A percentile compares a stretch with the other conserved stretches of the same genome.
Evolutionary conservation across 2,888 invertebrate species (phyloP).

Genomic region (Saturnia pavonia): DNA sequence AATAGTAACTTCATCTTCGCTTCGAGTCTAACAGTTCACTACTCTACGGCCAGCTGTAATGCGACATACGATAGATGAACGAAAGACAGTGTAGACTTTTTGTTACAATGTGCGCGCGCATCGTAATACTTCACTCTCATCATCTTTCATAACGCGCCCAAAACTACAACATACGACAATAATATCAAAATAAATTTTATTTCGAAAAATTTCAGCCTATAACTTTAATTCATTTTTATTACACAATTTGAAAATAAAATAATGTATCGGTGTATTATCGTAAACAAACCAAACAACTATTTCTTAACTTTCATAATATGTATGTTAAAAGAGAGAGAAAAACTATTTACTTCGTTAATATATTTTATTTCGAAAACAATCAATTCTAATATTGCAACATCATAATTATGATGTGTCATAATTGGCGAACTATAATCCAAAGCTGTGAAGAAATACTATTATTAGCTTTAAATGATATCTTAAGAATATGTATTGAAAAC

Average conservation of each 20-base stretch:
- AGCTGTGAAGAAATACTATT: background rate
- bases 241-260: background rate
- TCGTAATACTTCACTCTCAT: no score
- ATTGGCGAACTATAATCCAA: background rate
- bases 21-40: no score
- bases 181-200: background rate
- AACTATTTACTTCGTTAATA: background rate
- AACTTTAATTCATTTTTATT: background rate
- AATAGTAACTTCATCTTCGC: no score
- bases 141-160: no score
- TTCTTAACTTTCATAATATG: background rate
- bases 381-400: background rate
- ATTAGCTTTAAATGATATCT: background rate
- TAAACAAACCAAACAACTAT: background rate
- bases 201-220: background rate
- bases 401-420: background rate
- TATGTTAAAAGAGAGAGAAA: background rate
- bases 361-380: slow-evolving; percentile 3
- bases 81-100: no score
- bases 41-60: no score
- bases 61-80: no score
- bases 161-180: no score
- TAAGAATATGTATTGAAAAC: slow-evolving; percentile 3
- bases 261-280: background rate
- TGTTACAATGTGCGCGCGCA: no score